Percentiles rank a stretch among this genome's conserved stretches.
phyloP scores from a whole-genome alignment of 2,888 invertebrate species.

The Nebria brevicollis region DNA sequence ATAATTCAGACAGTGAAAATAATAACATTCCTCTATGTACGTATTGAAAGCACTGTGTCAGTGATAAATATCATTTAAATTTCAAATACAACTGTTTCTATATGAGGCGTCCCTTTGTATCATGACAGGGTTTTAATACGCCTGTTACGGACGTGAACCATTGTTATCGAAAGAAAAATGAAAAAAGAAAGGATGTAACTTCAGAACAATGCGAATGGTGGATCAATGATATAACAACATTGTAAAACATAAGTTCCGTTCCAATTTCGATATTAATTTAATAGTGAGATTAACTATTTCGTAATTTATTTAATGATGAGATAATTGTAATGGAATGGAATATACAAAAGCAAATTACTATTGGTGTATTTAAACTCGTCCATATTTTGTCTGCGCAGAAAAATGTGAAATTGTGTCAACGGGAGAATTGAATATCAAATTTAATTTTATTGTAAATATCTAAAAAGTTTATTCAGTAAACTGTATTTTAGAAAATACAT shows the following conservation, averaged over 20 bases:
- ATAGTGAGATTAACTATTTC: not conserved
- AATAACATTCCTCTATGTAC: not conserved
- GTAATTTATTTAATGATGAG: not conserved
- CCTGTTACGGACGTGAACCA: conserved; percentile 12
- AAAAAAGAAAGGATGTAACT: not conserved
- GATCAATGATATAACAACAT: conserved; percentile 1
- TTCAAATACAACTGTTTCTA: conserved; percentile 12
- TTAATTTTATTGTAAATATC: no score
- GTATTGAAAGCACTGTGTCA: not conserved
- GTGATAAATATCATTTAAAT: conserved; percentile 6
- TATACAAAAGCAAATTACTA: no score
- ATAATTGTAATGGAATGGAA: no score
- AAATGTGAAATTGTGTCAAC: no score
- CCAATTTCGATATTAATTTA: not conserved
- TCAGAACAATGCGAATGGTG: conserved; percentile 4
- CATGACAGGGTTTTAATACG: conserved; percentile 5
- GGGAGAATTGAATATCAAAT: no score
- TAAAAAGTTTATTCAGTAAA: no score
- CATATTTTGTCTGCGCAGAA: no score
- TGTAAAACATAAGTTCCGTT: not conserved
- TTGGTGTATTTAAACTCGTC: no score
- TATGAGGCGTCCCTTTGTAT: conserved; percentile 6
- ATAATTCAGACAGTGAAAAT: not conserved
- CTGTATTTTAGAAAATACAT: no score
- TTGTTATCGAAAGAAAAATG: conserved; percentile 15